Evolutionary conservation across 2,113 vertebrate species (phyloP).

Genomic region (Plecturocebus donacophilus): DNA sequence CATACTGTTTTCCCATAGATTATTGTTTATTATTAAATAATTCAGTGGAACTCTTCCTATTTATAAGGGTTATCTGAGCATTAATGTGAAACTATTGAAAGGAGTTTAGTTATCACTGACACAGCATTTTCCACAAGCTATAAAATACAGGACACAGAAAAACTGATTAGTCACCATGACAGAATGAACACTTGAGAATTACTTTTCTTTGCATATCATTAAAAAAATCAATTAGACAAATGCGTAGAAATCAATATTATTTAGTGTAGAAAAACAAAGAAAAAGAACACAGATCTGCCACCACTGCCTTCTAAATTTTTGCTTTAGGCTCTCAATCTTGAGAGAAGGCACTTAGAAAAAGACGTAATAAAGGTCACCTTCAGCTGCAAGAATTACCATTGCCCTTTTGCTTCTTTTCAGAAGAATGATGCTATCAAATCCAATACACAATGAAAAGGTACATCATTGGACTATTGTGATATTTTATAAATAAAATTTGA

Average conservation of each 20-base stretch:
- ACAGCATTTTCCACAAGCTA: slow-evolving; percentile 85
- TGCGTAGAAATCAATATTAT: slow-evolving; percentile 84
- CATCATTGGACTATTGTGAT: neutral
- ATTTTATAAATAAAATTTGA: slow-evolving; percentile 68
- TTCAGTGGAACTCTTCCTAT: slow-evolving; percentile 33
- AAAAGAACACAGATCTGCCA: slow-evolving; percentile 70
- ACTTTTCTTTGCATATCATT: slow-evolving; percentile 93
- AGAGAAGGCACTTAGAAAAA: slow-evolving; percentile 49
- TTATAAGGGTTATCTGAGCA: slow-evolving; percentile 67
- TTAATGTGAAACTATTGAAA: slow-evolving; percentile 80
- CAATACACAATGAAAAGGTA: neutral
- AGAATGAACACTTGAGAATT: slow-evolving; percentile 90
- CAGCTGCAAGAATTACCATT: neutral
- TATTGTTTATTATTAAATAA: slow-evolving; percentile 74
- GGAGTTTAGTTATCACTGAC: slow-evolving; percentile 83
- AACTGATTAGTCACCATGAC: slow-evolving; percentile 91
- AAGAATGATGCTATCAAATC: slow-evolving; percentile 5
- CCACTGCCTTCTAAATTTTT: slow-evolving; percentile 73
- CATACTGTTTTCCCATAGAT: slow-evolving; percentile 47
- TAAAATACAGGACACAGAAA: slow-evolving; percentile 86
- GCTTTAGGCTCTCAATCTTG: slow-evolving; percentile 5
- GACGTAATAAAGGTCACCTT: slow-evolving; percentile 75
- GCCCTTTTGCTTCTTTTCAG: slow-evolving; percentile 46
- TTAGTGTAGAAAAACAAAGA: slow-evolving; percentile 86
- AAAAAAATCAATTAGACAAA: slow-evolving; percentile 92